Base-by-base conservation (phyloP, 30 jellyfish, hydroid and myxozoan species). In the Phacellophora camtschatica region DNA sequence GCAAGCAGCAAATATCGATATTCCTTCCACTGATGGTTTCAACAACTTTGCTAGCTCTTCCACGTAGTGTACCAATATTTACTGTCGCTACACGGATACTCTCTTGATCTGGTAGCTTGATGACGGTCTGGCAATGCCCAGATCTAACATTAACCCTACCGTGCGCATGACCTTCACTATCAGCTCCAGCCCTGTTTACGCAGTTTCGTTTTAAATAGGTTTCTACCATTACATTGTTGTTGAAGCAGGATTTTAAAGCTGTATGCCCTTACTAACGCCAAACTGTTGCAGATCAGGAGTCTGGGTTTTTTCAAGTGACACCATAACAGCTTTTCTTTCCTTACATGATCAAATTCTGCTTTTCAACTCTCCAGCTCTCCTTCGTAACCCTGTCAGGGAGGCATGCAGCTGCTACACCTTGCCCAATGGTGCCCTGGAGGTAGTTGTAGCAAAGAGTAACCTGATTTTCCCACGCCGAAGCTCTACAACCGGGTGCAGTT, bases 381-480 rank as follows among this genome's bases (percentile, higher is more conserved):
- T n/a, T n/a, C n/a, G n/a, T n/a, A n/a, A n/a, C n/a, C n/a, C n/a
- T n/a, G n/a, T n/a, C n/a, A n/a, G 48, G 74, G 31, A 49, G 31
- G 74, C 74, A 6, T 1, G 31, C 74, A 61, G 74, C 50, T 61
- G 5, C 74, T 61, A 61, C 74, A 61, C 74, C 74, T 61, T 61
- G 74, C 49, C 31, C 74, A 61, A 61, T 33, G 48, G 74, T 61
- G 74, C 27, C 74, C 74, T 61, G 53, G 74, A 61, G 48, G 74
- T 61, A 61, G 25, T 61, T 61, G 74, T 27, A 28, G 46, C 74
- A 19, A 61, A 61, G 25, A 49, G 74, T 61, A 61, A 61, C 48
- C 74, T 61, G 50, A 61, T 19, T 61, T 18, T 24, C 73, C 71
- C n/a, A n/a, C n/a, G n/a, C n/a, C n/a, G n/a, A n/a, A n/a, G n/a